A percentile compares a stretch with the other conserved stretches of the same genome.
These are phyloP conservation scores for Lycia hirtaria DNA, from an alignment of 2,888 invertebrate species.

Conservation along the genomic window DNA sequence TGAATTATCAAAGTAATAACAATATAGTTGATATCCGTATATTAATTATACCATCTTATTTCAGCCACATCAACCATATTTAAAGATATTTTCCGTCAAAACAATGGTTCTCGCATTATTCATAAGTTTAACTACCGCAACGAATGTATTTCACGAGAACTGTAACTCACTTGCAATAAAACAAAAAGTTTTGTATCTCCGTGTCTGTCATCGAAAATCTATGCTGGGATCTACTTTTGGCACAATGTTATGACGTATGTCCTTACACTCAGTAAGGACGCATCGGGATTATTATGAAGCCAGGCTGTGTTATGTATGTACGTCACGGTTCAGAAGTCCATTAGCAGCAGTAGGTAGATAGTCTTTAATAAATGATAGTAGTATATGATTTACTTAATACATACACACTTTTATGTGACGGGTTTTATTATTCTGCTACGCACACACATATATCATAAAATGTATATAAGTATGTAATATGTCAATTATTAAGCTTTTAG, in stretches of 20 bases:
- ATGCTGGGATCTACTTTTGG: conserved; percentile 41
- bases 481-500: no score
- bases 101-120: conserved; percentile 34
- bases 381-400: no score
- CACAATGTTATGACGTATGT: conserved; percentile 15
- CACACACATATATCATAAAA: no score
- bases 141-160: conserved; percentile 22
- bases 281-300: no score
- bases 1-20: no score
- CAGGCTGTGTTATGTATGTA: no score
- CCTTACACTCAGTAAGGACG: conserved; percentile 12
- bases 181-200: conserved; percentile 54
- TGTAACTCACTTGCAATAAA: conserved; percentile 52
- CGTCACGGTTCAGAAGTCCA: no score
- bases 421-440: no score
- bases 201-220: conserved; percentile 51
- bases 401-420: no score
- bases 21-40: neutral
- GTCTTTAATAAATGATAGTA: no score
- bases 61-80: neutral
- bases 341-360: no score
- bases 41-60: neutral
- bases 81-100: conserved; percentile 20
- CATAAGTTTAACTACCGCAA: conserved; percentile 29
- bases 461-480: no score